A percentile compares a stretch with the other conserved stretches of the same genome.
These are phyloP conservation scores for Coilia nasus DNA, from an alignment of 2,797 vertebrate species.

Conservation along the genomic window DNA sequence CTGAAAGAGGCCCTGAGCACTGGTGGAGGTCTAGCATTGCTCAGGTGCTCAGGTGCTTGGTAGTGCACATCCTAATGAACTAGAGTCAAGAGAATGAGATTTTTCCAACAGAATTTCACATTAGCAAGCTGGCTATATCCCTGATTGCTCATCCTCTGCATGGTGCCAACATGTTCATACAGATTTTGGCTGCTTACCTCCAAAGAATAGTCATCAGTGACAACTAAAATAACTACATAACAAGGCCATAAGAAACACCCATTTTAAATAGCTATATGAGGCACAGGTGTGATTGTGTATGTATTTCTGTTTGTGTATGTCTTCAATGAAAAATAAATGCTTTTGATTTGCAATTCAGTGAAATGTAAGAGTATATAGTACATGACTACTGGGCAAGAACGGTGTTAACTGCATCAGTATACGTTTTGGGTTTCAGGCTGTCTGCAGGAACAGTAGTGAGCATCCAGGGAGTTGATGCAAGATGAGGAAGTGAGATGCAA, in stretches of 20 bases:
- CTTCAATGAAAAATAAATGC: not conserved
- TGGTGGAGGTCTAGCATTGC: not conserved
- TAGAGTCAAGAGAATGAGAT: not conserved
- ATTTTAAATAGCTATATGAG: not conserved
- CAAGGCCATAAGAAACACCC: not conserved
- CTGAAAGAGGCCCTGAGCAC: not conserved
- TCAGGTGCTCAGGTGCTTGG: not conserved
- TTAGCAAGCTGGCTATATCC: not conserved
- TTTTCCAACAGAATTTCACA: not conserved
- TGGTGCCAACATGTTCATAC: not conserved
- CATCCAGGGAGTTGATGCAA: not conserved
- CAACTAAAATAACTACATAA: not conserved
- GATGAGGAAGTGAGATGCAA: not conserved
- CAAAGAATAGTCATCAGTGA: not conserved
- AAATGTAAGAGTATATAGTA: not conserved
- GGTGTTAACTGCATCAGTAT: not conserved
- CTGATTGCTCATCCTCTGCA: not conserved
- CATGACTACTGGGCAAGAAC: not conserved
- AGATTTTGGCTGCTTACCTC: not conserved
- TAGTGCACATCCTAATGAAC: not conserved
- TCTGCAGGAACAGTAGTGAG: not conserved
- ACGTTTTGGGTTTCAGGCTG: not conserved
- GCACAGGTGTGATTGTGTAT: slow-evolving; percentile 4
- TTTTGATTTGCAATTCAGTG: slow-evolving; percentile 5
- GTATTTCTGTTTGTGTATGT: not conserved